These are phyloP conservation scores for Ormyrus pomaceus DNA, from an alignment of 2,888 invertebrate genomes.

Conservation along the genomic window DNA sequence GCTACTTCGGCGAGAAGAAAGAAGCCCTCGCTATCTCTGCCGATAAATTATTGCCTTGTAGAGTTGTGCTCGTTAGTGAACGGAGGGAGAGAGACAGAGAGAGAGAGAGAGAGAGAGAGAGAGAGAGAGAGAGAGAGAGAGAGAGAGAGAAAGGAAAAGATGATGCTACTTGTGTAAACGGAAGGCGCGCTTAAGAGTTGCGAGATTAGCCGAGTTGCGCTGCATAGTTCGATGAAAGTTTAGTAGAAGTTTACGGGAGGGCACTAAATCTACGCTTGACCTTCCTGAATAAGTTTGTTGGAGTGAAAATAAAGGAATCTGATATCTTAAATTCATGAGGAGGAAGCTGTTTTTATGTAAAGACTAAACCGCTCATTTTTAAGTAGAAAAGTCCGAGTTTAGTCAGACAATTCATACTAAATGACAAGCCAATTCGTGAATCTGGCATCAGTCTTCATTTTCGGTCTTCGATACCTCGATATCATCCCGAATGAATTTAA, in stretches of 20 bases:
- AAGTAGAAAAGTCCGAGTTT: slow-evolving; percentile 23
- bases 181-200: too few species aligned
- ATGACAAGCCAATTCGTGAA: too few species aligned
- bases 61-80: slow-evolving; percentile 32
- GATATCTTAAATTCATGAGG: too few species aligned
- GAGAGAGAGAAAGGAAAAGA: too few species aligned
- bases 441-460: too few species aligned
- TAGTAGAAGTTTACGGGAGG: background rate
- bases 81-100: background rate
- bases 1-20: slow-evolving; percentile 29
- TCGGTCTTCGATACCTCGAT: too few species aligned
- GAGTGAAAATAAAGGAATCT: too few species aligned
- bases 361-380: background rate
- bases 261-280: background rate
- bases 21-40: background rate
- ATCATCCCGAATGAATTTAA: too few species aligned
- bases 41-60: slow-evolving; percentile 42
- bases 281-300: too few species aligned
- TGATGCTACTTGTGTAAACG: too few species aligned
- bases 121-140: too few species aligned
- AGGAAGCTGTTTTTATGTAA: background rate
- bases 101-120: too few species aligned
- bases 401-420: background rate
- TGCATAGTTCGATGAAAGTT: slow-evolving; percentile 40
- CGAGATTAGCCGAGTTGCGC: background rate